Base-by-base conservation (phyloP, 1,140 invertebrate genomes). In the Calliphora vicina region DNA sequence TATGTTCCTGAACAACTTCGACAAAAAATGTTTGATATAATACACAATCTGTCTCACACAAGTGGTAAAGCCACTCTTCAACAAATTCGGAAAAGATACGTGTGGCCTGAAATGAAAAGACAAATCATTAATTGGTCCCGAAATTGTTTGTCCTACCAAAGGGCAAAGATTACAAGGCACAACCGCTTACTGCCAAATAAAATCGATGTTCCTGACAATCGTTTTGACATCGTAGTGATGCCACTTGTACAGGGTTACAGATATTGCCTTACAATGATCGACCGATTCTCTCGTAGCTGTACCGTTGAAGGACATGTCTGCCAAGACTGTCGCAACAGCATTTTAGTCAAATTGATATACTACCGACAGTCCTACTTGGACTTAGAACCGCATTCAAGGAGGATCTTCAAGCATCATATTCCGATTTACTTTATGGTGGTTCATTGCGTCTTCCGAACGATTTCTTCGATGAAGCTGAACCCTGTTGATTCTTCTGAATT, bases 381-480 rank as follows among this genome's bases (percentile, higher is more conserved):
- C 29, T 91, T 0, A 83, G 88, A 2, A 83, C 84, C 2, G 82
- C 85, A 4, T 84, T 80, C 1, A 88, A 88, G 73, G 84, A 88
- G 45, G 87, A 91, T 29, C 67, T 88, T 1, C 27, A 86, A 42
- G 50, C 82, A 0, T 85, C 90, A 0, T 61, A 88, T 2, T 88
- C 87, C 10, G 87, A 91, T 67, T 80, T 91, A 35, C 82, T 91
- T 0, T 91, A 87, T 82, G 91, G 91, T 1, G 85, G 84, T n/a
- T 74, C 87, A 1, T 82, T 91, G 0, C 83, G 88, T 1, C 76
- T 91, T 0, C 90, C 91, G 0, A 86, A 86, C 0, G 89, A 91
- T 85, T 88, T 91, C 78, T 86, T 91, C 20, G 1, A 57, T 57
- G 50, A 57, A 12, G 43, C 23, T 5, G 43, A 45, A 80, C 17